These are phyloP conservation scores for Aethes cnicana DNA, from an alignment of 2,888 invertebrate species.

Conservation along the genomic window DNA sequence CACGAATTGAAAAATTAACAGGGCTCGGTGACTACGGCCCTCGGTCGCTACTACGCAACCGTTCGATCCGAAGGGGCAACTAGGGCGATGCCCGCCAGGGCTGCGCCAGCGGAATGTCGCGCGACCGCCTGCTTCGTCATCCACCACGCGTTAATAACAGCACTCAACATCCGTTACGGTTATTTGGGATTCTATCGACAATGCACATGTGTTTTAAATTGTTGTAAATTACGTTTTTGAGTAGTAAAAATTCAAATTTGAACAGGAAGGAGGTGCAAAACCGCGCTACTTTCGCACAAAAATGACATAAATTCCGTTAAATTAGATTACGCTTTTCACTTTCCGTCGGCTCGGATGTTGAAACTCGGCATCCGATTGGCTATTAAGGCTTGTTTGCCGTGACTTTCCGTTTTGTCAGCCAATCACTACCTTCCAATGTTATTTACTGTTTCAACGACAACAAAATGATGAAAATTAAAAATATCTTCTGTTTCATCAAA, in stretches of 20 bases:
- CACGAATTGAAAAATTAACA: constrained; percentile 41
- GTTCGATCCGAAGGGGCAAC: constrained; percentile 80
- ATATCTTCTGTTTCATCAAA: too few species aligned
- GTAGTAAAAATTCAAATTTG: constrained; percentile 51
- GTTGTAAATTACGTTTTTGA: constrained; percentile 22
- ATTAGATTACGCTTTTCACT: neutral
- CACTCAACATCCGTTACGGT: constrained; percentile 21
- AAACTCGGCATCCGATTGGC: neutral
- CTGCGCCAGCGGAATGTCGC: constrained; percentile 77
- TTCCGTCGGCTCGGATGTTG: neutral
- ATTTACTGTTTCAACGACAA: too few species aligned
- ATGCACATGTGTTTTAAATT: too few species aligned
- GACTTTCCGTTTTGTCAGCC: neutral
- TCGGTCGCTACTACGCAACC: constrained; percentile 71
- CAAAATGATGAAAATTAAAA: too few species aligned
- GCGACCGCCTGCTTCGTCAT: constrained; percentile 48
- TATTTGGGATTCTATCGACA: neutral
- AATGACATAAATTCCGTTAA: constrained; percentile 30
- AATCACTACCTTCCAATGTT: too few species aligned
- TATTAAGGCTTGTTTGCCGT: neutral
- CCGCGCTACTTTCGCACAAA: constrained; percentile 65
- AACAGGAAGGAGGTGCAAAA: constrained; percentile 44
- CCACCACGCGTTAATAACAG: constrained; percentile 14
- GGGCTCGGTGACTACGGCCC: constrained; percentile 54
- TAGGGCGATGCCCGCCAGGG: constrained; percentile 79